Conservation (phyloP, 2,888 invertebrate species). For the Drosophila algonquin region DNA sequence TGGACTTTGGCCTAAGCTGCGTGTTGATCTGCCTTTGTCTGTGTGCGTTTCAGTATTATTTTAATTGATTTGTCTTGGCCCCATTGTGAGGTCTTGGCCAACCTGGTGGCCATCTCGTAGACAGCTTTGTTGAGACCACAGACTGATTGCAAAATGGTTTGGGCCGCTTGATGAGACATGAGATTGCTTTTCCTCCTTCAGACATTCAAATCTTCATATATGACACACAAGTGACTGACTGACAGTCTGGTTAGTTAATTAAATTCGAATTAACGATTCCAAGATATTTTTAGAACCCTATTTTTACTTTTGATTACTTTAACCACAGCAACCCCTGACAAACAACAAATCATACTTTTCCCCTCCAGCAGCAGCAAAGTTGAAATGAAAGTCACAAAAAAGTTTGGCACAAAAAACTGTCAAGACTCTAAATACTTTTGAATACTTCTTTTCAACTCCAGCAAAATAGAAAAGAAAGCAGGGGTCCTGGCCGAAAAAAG, state of each 20-base stretch:
- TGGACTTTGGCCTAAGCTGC: conserved; percentile 67
- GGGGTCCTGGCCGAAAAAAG: conserved; percentile 14
- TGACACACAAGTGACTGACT: conserved; percentile 16
- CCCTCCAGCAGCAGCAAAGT: conserved; percentile 43
- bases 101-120: conserved; percentile 33
- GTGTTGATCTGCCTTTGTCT: conserved; percentile 24
- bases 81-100: conserved; percentile 37
- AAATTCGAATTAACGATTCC: conserved; percentile 4
- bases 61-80: conserved; percentile 76
- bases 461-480: conserved; percentile 24
- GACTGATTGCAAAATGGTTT: conserved; percentile 51
- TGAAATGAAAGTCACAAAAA: conserved; percentile 70
- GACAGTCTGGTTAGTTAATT: conserved; percentile 26
- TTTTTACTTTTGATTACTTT: too few relatives aligned
- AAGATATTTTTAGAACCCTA: neutral
- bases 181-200: conserved; percentile 20
- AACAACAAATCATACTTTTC: neutral
- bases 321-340: neutral
- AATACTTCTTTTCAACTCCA: conserved; percentile 48
- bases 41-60: conserved; percentile 46
- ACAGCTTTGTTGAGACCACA: conserved; percentile 61
- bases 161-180: conserved; percentile 43
- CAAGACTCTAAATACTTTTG: conserved; percentile 67
- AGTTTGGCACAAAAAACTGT: conserved; percentile 47
- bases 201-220: conserved; percentile 6